Evolutionary conservation across 1,140 invertebrate species (phyloP), one percentile per base, ranked within the genome.

Genomic region (Ceratina japonica): DNA sequence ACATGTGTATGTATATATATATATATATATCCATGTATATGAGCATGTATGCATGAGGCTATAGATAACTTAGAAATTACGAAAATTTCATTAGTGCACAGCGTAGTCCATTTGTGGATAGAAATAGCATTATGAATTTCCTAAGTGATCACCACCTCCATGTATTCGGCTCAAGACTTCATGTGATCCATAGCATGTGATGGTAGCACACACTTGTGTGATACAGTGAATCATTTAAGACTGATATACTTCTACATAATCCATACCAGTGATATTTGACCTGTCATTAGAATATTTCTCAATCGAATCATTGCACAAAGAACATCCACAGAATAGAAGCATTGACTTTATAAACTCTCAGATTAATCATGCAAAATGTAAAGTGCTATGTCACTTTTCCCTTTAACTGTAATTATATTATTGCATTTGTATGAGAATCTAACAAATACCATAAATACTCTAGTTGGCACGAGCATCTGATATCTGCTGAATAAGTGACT

Each of bases 21-120:
- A 73, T 18, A 61, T 27, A 31, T 59, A 72, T 62, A 24, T 59
- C 64, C 31, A 69, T 10, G 51, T 27, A 31, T 54, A 72, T 68
- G 22, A 59, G 59, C 22, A 49, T 77, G n/a, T 66, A 74, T 52
- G 27, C 61, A 75, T 49, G 24, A 22, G 70, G 62, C 81, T 86
- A 82, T 87, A 89, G 85, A 87, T 89, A 87, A 88, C 82, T 84
- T 49, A 51, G 73, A 87, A 87, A 87, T 87, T 79, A 69, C 79
- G 77, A 80, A 83, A 84, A 87, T 85, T 87, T 81, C 74, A 70
- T 82, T 80, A 79, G 52, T 52, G 54, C 27, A 24, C 64, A 44
- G 81, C 64, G 59, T 44, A 77, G 27, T 70, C 52, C 59, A 73
- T 83, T 76, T 62, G 58, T 72, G 69, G 54, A 20, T 63, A 24